Conservation (phyloP, 1,140 invertebrate species). For the Phocides pigmalion region DNA sequence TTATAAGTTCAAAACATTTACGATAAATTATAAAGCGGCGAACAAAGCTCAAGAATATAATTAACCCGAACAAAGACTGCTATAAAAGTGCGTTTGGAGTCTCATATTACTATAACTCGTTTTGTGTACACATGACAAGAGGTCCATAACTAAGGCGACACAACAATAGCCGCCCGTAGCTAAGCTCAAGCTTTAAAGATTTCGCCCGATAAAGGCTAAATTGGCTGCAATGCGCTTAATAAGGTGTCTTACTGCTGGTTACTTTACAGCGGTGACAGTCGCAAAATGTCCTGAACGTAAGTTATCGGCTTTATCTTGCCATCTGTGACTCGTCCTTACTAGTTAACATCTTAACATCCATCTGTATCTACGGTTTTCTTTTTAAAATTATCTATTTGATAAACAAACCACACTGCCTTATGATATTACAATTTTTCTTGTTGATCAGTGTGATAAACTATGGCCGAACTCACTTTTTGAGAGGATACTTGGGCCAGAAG, state of each 20-base stretch:
- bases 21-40: slow-evolving; percentile 15
- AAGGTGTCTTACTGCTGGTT: slow-evolving; percentile 41
- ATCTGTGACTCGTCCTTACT: slow-evolving; percentile 15
- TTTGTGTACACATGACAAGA: slow-evolving; percentile 47
- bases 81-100: slow-evolving; percentile 52
- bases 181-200: slow-evolving; percentile 53
- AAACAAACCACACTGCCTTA: too few species aligned
- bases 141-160: slow-evolving; percentile 52
- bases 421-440: too few species aligned
- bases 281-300: slow-evolving; percentile 30
- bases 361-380: too few species aligned
- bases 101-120: slow-evolving; percentile 51
- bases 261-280: slow-evolving; percentile 45
- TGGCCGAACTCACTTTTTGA: too few species aligned
- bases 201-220: slow-evolving; percentile 63
- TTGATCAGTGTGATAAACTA: too few species aligned
- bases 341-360: slow-evolving; percentile 22
- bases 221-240: slow-evolving; percentile 56
- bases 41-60: slow-evolving; percentile 18
- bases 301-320: slow-evolving; percentile 19
- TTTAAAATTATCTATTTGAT: too few species aligned
- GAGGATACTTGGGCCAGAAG: too few species aligned
- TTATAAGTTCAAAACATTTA: slow-evolving; percentile 8
- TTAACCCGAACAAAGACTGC: slow-evolving; percentile 49
- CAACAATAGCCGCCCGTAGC: slow-evolving; percentile 55